Evolutionary conservation across 2,888 invertebrate species (phyloP), one percentile per base, ranked within the genome.

Genomic region (Calliopum simillimum): DNA sequence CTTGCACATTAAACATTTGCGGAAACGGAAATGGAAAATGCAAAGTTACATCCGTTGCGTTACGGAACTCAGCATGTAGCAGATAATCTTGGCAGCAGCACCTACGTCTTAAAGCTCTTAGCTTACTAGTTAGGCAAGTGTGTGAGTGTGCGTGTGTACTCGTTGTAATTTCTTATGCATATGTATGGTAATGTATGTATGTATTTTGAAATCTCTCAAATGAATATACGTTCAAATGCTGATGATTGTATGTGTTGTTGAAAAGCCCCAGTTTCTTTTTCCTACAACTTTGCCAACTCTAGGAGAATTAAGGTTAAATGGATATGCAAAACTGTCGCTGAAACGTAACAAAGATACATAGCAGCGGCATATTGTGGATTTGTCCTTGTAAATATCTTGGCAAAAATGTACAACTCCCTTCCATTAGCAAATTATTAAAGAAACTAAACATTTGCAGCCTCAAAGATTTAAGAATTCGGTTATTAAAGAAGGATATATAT

Each of bases 1-100:
- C 41, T 25, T 3, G 6, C 25, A 41, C 16, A 23, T 41, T 33
- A n/a, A 25, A 23, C 44, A 58, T 47, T 47, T 14, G 59, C 67
- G 67, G 67, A 67, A 67, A 49, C 67, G 67, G 67, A 67, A 59
- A 67, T 67, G 67, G 67, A 67, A 67, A 67, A 58, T 67, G 59
- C 67, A 59, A 59, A 67, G 67, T 46, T 67, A 21, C 67, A 51
- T 67, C 67, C 67, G 59, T 33, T 49, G 67, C 47, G 67, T 33
- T 33, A 59, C 21, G 59, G 58, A 49, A 59, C 53, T 47, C 66
- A 47, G 44, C 16, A 59, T 49, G 49, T 41, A 41, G 33, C 47
- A 67, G 49, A 59, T 67, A 67, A 67, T 67, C 67, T 67, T 67
- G 67, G 67, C 67, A 67, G 67, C 67, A 67, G 47, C 67, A 59